Conservation (phyloP, 2,888 invertebrate genomes). For the Eristalis pertinax region DNA sequence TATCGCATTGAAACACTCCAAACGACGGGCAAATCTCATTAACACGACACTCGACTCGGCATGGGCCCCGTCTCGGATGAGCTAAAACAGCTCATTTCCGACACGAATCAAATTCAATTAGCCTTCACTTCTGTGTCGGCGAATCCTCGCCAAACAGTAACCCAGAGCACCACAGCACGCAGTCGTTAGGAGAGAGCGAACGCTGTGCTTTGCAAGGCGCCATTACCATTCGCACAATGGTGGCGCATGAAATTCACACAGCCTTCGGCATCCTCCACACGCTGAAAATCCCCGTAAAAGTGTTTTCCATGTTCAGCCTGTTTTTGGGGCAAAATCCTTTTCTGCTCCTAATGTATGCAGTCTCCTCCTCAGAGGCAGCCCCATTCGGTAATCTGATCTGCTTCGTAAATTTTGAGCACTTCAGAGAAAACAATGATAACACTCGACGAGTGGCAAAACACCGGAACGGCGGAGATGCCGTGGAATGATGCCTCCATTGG, state of each 20-base stretch:
- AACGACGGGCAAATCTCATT: neutral
- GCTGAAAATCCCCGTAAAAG: neutral
- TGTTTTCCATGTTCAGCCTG: neutral
- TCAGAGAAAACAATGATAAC: conserved; percentile 20
- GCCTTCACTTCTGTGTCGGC: neutral
- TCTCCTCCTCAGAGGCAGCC: conserved; percentile 35
- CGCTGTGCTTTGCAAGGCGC: neutral
- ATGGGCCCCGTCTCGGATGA: neutral
- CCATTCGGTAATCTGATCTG: conserved; percentile 48
- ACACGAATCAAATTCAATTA: neutral
- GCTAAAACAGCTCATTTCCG: neutral
- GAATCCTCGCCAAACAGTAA: neutral
- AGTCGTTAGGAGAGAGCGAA: neutral
- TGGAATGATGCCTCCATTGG: neutral
- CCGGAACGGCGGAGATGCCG: neutral
- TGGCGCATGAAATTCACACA: neutral
- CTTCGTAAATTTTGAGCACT: conserved; percentile 48
- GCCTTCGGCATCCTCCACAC: neutral
- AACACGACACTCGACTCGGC: neutral
- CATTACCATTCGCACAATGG: neutral
- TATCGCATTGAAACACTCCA: neutral
- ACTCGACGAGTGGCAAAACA: neutral
- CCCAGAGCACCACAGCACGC: neutral
- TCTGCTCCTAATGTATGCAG: conserved; percentile 33
- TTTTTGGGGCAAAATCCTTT: neutral